Conservation (phyloP, 2,888 invertebrate genomes). For the Torymus aiolomorphi region DNA sequence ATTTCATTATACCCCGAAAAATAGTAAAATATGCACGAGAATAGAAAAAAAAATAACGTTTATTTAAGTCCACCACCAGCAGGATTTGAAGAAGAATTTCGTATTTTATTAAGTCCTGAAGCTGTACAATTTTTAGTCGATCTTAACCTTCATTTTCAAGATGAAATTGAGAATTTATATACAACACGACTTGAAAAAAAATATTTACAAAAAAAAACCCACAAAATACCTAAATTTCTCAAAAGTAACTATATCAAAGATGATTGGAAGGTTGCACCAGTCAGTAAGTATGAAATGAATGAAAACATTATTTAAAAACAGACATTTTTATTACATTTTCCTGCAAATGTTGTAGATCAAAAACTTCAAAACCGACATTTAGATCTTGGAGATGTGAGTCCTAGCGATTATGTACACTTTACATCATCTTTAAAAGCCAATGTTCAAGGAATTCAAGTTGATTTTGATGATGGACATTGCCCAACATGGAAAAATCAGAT, state of each 20-base stretch:
- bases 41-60: conserved; percentile 60
- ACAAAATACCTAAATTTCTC: conserved; percentile 75
- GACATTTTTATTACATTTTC: no score
- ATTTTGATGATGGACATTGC: conserved; percentile 85
- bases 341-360: conserved; percentile 53
- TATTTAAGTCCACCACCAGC: conserved; percentile 77
- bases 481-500: conserved; percentile 85
- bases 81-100: conserved; percentile 78
- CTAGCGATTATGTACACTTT: conserved; percentile 80
- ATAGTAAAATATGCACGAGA: conserved; percentile 11
- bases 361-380: conserved; percentile 76
- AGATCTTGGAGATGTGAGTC: conserved; percentile 82
- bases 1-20: no score
- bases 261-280: conserved; percentile 80
- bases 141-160: conserved; percentile 77
- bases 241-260: conserved; percentile 75
- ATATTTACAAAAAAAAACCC: conserved; percentile 69
- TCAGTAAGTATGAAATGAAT: conserved; percentile 73
- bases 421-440: conserved; percentile 77
- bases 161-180: conserved; percentile 76
- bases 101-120: conserved; percentile 78
- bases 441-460: conserved; percentile 81
- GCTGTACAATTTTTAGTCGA: conserved; percentile 79
- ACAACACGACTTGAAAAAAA: conserved; percentile 74
- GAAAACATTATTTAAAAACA: conserved; percentile 12